A percentile compares a stretch with the other conserved stretches of the same genome.
Evolutionary conservation across 2,797 vertebrate species (phyloP).

Genomic region (Melanotaenia nigrans): DNA sequence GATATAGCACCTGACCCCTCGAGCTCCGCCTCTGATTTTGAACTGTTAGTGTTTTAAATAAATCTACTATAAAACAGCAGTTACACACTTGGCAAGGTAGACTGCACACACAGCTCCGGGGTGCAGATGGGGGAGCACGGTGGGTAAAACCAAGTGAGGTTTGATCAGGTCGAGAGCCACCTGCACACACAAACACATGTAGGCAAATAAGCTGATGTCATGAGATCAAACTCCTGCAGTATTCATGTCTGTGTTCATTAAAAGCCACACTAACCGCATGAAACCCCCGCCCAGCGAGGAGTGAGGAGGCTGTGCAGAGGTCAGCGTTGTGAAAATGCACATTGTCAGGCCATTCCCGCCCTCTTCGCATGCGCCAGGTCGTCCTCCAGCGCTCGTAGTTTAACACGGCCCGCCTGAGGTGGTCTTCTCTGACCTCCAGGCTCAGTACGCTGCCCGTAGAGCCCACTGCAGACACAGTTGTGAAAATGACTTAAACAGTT

Average conservation of each 20-base stretch:
- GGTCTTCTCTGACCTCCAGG: constrained; percentile 90
- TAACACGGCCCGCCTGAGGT: constrained; percentile 82
- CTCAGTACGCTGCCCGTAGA: constrained; percentile 87
- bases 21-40: no score
- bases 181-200: constrained; percentile 67
- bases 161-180: constrained; percentile 89
- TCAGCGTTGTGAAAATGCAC: constrained; percentile 88
- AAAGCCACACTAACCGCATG: constrained; percentile 83
- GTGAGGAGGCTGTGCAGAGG: constrained; percentile 77
- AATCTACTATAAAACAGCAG: background rate
- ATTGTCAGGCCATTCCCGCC: constrained; percentile 89
- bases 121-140: constrained; percentile 84
- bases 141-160: constrained; percentile 87
- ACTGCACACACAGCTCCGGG: constrained; percentile 87
- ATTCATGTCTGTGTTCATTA: background rate
- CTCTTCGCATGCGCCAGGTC: constrained; percentile 83
- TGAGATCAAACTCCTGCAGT: background rate
- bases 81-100: constrained; percentile 91
- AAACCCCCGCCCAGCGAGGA: constrained; percentile 83
- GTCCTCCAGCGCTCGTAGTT: constrained; percentile 88
- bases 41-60: no score
- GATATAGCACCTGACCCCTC: no score
- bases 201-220: background rate
- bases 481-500: background rate
- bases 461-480: constrained; percentile 81